Conservation (phyloP, 2,888 invertebrate genomes). For the Yponomeuta sedellus region DNA sequence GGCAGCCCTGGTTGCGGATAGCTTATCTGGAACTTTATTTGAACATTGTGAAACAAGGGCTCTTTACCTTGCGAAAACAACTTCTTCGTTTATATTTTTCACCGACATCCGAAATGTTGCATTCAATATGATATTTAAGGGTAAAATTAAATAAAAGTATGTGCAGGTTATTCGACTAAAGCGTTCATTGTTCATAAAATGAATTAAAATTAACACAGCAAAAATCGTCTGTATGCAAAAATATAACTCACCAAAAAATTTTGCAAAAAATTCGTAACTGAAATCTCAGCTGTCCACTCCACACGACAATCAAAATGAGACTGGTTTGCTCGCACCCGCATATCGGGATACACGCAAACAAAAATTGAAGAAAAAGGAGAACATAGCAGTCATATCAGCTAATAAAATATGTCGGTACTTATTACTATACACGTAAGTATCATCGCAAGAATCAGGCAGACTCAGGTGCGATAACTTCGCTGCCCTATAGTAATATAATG, state of each 20-base stretch:
- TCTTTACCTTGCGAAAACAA: too few species aligned
- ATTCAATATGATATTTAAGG: too few species aligned
- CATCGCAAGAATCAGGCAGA: background rate
- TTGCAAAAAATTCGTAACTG: background rate
- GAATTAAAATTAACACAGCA: too few species aligned
- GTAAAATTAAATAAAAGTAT: too few species aligned
- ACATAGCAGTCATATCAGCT: slow-evolving; percentile 20
- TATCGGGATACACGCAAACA: slow-evolving; percentile 29
- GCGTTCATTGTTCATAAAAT: too few species aligned
- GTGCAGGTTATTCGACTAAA: too few species aligned
- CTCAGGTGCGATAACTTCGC: background rate
- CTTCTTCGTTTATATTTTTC: too few species aligned
- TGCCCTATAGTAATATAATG: background rate
- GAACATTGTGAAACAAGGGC: too few species aligned
- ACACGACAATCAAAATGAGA: background rate
- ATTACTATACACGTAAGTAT: background rate
- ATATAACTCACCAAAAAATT: background rate
- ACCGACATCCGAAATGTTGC: too few species aligned
- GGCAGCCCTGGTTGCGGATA: too few species aligned
- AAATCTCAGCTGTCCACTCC: background rate
- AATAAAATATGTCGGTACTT: background rate
- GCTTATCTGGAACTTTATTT: too few species aligned
- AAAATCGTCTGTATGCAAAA: background rate
- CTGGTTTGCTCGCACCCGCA: background rate
- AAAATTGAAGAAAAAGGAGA: slow-evolving; percentile 35